phyloP scores from a whole-genome alignment of 2,113 vertebrate genomes.

The Anoplopoma fimbria region DNA sequence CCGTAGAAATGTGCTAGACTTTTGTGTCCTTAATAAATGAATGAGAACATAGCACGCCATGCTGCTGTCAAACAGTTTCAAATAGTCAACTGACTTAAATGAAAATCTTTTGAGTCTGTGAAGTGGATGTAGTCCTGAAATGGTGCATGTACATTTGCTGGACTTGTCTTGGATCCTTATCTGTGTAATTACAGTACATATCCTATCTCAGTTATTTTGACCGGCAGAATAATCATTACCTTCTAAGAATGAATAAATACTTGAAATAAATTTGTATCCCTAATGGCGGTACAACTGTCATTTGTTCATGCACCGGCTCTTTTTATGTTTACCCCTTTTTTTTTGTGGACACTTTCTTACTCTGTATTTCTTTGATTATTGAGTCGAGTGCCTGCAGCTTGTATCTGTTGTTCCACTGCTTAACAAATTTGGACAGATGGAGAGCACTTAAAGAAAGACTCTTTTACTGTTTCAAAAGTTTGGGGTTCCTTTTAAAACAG shows the following conservation, averaged over 20 bases:
- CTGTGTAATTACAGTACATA: not conserved
- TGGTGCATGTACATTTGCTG: not conserved
- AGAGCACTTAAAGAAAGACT: not conserved
- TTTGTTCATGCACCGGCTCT: not conserved
- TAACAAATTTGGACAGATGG: conserved; percentile 34
- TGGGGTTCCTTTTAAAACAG: not conserved
- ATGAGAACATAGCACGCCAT: not conserved
- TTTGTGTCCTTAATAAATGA: too few species aligned
- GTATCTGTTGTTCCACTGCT: conserved; percentile 17
- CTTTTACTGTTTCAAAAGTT: conserved; percentile 11
- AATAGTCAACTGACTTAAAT: not conserved
- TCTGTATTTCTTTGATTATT: conserved; percentile 37
- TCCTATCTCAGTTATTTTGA: not conserved
- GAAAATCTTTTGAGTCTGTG: not conserved
- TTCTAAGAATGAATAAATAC: not conserved
- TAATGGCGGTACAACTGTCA: not conserved
- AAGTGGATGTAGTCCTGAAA: not conserved
- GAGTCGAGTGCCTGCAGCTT: conserved; percentile 27
- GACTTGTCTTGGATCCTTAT: not conserved
- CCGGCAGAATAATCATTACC: not conserved
- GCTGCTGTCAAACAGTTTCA: not conserved
- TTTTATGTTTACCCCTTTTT: not conserved
- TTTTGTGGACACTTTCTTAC: conserved; percentile 8
- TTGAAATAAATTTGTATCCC: not conserved
- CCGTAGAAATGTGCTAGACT: too few species aligned